Conservation (phyloP, 2,888 invertebrate genomes). For the Torymus auratus region DNA sequence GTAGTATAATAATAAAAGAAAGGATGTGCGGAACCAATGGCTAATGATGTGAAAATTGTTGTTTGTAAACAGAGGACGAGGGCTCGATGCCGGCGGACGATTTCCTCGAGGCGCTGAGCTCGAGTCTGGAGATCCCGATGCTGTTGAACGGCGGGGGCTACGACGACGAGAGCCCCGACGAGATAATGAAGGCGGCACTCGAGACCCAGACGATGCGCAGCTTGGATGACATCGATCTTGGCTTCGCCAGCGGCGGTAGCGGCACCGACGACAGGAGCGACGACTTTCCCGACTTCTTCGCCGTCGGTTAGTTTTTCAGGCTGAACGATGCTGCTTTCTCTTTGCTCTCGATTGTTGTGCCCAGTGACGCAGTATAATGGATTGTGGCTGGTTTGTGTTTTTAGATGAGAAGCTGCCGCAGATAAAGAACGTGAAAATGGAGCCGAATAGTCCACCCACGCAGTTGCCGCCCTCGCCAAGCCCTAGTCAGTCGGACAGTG, state of each 20-base stretch:
- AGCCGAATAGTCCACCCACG: constrained; percentile 65
- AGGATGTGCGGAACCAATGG: no score
- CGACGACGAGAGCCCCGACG: constrained; percentile 67
- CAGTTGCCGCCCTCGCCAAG: constrained; percentile 68
- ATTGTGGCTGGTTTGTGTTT: no score
- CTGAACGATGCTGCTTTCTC: not conserved
- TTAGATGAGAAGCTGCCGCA: constrained; percentile 10
- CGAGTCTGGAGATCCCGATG: constrained; percentile 69
- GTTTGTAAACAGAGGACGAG: constrained; percentile 63
- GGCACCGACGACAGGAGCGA: constrained; percentile 29
- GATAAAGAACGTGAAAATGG: constrained; percentile 64
- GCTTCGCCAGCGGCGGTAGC: constrained; percentile 42
- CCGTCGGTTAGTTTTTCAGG: constrained; percentile 27
- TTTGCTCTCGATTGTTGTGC: not conserved
- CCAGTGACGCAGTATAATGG: no score
- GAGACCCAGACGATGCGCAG: constrained; percentile 59
- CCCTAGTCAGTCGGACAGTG: constrained; percentile 67
- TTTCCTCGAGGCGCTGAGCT: constrained; percentile 70
- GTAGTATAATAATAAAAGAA: no score
- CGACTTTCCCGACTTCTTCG: constrained; percentile 44
- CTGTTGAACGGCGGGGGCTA: constrained; percentile 66
- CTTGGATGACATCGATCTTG: constrained; percentile 62
- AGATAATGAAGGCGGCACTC: constrained; percentile 66
- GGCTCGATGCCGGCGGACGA: constrained; percentile 67
- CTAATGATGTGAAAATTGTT: constrained; percentile 11